phyloP scores from a whole-genome alignment of 2,888 invertebrate genomes.

The Apamea monoglypha region DNA sequence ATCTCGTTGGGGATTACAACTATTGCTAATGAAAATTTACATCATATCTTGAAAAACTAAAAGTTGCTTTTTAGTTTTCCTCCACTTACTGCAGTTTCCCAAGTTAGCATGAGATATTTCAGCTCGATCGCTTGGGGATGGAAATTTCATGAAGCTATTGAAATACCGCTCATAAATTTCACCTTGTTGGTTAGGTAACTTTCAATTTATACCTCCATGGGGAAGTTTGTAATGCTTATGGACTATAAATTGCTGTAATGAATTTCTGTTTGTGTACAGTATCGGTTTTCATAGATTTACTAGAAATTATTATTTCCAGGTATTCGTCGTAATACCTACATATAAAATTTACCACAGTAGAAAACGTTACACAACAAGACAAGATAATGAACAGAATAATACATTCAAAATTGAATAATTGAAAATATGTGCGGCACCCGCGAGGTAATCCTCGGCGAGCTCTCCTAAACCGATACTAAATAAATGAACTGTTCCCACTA shows the following conservation, averaged over 20 bases:
- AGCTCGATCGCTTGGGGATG: slow-evolving; percentile 5
- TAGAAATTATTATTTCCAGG: too few relatives aligned
- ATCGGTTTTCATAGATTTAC: background rate
- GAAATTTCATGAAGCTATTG: slow-evolving; percentile 44
- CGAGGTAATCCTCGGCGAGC: slow-evolving; percentile 38
- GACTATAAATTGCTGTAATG: slow-evolving; percentile 39
- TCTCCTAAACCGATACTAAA: slow-evolving; percentile 51
- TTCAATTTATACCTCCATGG: slow-evolving; percentile 45
- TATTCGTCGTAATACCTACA: background rate
- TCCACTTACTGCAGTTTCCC: slow-evolving; percentile 3
- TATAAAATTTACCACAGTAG: background rate
- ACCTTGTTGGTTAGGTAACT: slow-evolving; percentile 34
- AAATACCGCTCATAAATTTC: slow-evolving; percentile 44
- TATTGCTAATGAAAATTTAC: slow-evolving; percentile 25
- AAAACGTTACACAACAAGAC: background rate
- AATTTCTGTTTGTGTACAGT: slow-evolving; percentile 30
- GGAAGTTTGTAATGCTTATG: slow-evolving; percentile 42
- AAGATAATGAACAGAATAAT: background rate
- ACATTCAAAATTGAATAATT: slow-evolving; percentile 9
- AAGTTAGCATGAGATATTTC: slow-evolving; percentile 19
- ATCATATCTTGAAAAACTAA: slow-evolving; percentile 25
- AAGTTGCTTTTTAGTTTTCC: slow-evolving; percentile 2
- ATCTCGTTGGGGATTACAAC: slow-evolving; percentile 15
- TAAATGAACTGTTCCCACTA: slow-evolving; percentile 51
- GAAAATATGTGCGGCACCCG: slow-evolving; percentile 2